Evolutionary conservation across 2,797 vertebrate genomes (phyloP).

Genomic region (Sus cebifrons): DNA sequence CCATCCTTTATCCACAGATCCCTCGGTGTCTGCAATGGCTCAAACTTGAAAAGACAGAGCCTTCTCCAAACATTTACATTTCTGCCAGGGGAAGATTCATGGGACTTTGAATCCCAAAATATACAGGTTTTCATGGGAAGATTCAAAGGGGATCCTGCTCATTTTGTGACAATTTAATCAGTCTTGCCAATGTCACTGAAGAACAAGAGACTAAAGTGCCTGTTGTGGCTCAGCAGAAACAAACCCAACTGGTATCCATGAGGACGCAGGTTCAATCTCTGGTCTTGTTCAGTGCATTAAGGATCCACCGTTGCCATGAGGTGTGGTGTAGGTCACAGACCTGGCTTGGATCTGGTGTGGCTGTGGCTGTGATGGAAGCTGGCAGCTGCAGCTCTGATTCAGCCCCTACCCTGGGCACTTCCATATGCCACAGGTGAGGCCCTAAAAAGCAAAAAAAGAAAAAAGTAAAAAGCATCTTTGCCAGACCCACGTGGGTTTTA

Average conservation of each 20-base stretch:
- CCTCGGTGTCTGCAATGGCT: constrained; percentile 77
- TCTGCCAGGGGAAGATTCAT: constrained; percentile 86
- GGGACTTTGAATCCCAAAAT: constrained; percentile 81
- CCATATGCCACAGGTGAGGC: no score
- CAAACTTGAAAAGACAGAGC: constrained; percentile 78
- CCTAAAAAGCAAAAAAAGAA: no score
- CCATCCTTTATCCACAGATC: constrained; percentile 67
- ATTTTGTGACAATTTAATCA: constrained; percentile 74
- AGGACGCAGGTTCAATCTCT: no score
- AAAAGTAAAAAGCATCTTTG: neutral
- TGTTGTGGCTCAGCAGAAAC: no score
- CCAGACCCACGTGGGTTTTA: neutral
- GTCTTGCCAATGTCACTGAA: constrained; percentile 64
- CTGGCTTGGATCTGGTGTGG: no score
- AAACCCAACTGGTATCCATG: no score
- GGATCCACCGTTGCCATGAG: no score
- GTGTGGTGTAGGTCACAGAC: no score
- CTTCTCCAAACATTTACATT: constrained; percentile 90
- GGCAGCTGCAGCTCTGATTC: no score
- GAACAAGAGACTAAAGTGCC: neutral
- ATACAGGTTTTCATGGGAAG: constrained; percentile 82
- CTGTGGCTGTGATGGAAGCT: no score
- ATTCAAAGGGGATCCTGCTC: constrained; percentile 75
- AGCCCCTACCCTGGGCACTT: no score
- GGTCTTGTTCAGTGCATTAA: no score